Conservation (phyloP, 1,140 invertebrate genomes). For the Anagrus nilaparvatae region DNA sequence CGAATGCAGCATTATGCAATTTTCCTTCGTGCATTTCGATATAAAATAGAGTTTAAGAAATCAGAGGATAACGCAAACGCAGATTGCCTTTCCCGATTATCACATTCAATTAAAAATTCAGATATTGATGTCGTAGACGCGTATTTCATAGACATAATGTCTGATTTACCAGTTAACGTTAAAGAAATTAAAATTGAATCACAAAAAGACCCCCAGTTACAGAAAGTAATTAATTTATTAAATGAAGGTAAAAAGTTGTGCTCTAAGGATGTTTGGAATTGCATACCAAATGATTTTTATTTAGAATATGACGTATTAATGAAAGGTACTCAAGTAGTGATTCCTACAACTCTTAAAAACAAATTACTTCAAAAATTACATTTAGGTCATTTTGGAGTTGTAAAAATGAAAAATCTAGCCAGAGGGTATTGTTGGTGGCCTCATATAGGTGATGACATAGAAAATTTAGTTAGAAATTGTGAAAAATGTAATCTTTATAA, state of each 20-base stretch:
- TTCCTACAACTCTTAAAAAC: slow-evolving; percentile 28
- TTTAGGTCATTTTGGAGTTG: slow-evolving; percentile 38
- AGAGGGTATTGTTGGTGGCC: slow-evolving; percentile 42
- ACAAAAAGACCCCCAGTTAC: too few species aligned
- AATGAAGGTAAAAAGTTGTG: too few species aligned
- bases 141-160: too few species aligned
- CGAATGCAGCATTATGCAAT: slow-evolving; percentile 30
- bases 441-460: slow-evolving; percentile 37
- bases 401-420: slow-evolving; percentile 43
- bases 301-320: slow-evolving; percentile 5
- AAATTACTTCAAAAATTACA: slow-evolving; percentile 36
- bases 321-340: slow-evolving; percentile 20
- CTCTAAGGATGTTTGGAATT: too few species aligned
- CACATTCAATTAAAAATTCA: too few species aligned
- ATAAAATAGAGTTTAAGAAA: slow-evolving; percentile 26
- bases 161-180: too few species aligned
- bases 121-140: too few species aligned
- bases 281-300: too few species aligned
- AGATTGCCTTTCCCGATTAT: slow-evolving; percentile 20
- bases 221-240: too few species aligned
- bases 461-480: slow-evolving; percentile 29
- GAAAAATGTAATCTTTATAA: slow-evolving; percentile 16
- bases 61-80: slow-evolving; percentile 19
- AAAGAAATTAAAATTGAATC: too few species aligned
- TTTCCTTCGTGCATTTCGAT: slow-evolving; percentile 27